Evolutionary conservation across 2,888 invertebrate species (phyloP), one percentile per base, ranked within the genome.

Genomic region (Patella pellucida): DNA sequence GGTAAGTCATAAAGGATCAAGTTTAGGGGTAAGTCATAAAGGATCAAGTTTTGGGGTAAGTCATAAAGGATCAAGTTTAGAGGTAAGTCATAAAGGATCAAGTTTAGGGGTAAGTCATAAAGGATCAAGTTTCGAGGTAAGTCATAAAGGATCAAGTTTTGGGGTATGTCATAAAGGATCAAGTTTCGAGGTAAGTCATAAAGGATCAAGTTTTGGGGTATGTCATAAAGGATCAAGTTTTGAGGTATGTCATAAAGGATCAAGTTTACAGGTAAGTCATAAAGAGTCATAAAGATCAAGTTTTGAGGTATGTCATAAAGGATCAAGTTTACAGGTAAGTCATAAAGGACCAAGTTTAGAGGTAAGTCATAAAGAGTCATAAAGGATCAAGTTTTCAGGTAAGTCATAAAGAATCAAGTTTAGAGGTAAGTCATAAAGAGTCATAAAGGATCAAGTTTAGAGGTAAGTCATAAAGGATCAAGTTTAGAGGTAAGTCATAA

Each of bases 1-100:
- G n/a, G n/a, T n/a, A n/a, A n/a, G n/a, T n/a, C n/a, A n/a, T n/a
- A n/a, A n/a, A n/a, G n/a, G n/a, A n/a, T n/a, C n/a, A n/a, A n/a
- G n/a, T n/a, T n/a, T n/a, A n/a, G n/a, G n/a, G n/a, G n/a, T n/a
- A n/a, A n/a, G n/a, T 7, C 81, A 83, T 19, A 88, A 84, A 77
- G 88, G 88, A 52, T 85, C 85, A 72, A 86, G 86, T 74, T 88
- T 88, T 74, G 88, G 88, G 78, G 88, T 88, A n/a, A n/a, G n/a
- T n/a, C n/a, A n/a, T n/a, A n/a, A n/a, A n/a, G n/a, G n/a, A n/a
- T n/a, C n/a, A n/a, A n/a, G n/a, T n/a, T n/a, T n/a, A n/a, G n/a
- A n/a, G n/a, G n/a, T n/a, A n/a, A n/a, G n/a, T 7, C 81, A 83
- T 19, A 88, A 84, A 77, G 88, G 88, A 52, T 85, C 85, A 72